Evolutionary conservation across 2,888 invertebrate genomes (phyloP).

Genomic region (Lasius fuliginosus): DNA sequence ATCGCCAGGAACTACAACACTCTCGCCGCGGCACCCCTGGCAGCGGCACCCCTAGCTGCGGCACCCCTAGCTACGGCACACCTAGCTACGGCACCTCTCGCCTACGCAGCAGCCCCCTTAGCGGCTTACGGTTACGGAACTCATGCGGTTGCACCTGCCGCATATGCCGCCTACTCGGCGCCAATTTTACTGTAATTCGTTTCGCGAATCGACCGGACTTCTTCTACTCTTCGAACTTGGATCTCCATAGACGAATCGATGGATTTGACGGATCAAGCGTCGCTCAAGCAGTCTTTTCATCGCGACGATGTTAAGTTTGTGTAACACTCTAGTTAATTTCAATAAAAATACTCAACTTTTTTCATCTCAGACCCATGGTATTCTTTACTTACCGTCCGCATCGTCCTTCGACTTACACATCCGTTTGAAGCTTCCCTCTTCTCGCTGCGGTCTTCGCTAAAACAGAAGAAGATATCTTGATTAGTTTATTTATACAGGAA

Average conservation of each 20-base stretch:
- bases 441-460: background rate
- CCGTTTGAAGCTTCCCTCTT: background rate
- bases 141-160: slow-evolving; percentile 78
- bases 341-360: slow-evolving; percentile 25
- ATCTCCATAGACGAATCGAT: background rate
- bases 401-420: background rate
- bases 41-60: slow-evolving; percentile 77
- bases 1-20: slow-evolving; percentile 89
- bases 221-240: background rate
- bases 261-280: background rate
- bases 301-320: slow-evolving; percentile 15
- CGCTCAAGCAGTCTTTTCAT: background rate
- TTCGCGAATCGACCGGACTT: background rate
- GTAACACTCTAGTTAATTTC: background rate
- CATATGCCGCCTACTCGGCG: slow-evolving; percentile 47
- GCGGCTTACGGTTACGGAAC: slow-evolving; percentile 84
- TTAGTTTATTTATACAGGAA: background rate
- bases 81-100: slow-evolving; percentile 66
- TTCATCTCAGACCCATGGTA: background rate
- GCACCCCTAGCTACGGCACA: slow-evolving; percentile 13
- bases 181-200: slow-evolving; percentile 12
- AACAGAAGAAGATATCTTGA: background rate
- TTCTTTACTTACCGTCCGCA: background rate
- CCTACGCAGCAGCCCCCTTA: slow-evolving; percentile 82
- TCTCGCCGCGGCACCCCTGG: slow-evolving; percentile 87